Base-by-base conservation (phyloP, 2,888 invertebrate species). In the Drosophila maculinotata region DNA sequence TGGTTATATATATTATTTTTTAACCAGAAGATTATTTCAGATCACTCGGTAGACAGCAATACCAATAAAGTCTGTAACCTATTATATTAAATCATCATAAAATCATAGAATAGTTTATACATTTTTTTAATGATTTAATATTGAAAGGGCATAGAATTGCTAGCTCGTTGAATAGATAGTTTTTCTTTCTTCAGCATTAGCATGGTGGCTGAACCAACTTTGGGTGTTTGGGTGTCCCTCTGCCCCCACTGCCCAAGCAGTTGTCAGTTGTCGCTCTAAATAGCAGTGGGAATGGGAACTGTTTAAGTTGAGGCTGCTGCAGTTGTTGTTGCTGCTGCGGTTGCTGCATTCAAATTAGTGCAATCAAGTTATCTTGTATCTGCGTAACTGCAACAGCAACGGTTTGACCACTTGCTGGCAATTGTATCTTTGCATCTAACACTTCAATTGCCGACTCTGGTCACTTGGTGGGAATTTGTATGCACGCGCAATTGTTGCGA, bases 321-420 rank as follows among this genome's bases (percentile, higher is more conserved):
- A 36, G 39, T n/a, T 56, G 53, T 12, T 54, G 54, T 25, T 47
- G 62, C 23, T 56, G 54, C 12, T 59, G 49, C 47, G 44, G 66
- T 52, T 54, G 26, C 30, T 45, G 71, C 67, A 75, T 52, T 82
- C 80, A 88, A 88, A 88, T 88, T 88, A 88, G 88, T 86, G 82
- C 86, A 87, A 88, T 88, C 87, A 88, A 87, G 82, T 88, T 85
- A 87, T 87, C 82, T 83, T 80, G 77, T 76, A 75, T 70, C 65
- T 78, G 76, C 72, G 68, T 69, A 45, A 58, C 36, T 31, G 53
- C 41, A 70, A 58, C 80, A 74, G 76, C 48, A 48, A 65, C 45
- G 26, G 49, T 25, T 26, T 38, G 58, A 54, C 79, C 79, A 81
- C 79, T 78, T 80, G 74, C 67, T 69, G 79, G 76, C 79, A 82